phyloP scores from a whole-genome alignment of 2,888 invertebrate genomes.

The Auanema sp. region DNA sequence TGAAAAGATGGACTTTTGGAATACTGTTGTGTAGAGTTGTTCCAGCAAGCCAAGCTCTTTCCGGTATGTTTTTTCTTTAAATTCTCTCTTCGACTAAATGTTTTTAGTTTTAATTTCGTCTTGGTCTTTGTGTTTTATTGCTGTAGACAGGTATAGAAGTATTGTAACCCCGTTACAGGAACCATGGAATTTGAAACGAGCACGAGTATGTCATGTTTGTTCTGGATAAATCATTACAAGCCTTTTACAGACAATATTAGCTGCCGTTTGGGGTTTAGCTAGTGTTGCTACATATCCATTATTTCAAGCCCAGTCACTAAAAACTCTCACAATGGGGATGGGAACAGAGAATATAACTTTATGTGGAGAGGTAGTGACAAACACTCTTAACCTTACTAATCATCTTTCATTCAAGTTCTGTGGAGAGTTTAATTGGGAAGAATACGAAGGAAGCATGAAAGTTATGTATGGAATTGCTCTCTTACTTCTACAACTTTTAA shows the following conservation, averaged over 20 bases:
- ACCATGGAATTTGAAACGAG: constrained; percentile 56
- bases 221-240: background rate
- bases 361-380: constrained; percentile 50
- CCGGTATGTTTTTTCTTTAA: constrained; percentile 39
- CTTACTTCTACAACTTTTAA: constrained; percentile 55
- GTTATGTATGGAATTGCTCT: constrained; percentile 44
- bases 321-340: constrained; percentile 30
- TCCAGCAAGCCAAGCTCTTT: constrained; percentile 82
- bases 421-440: constrained; percentile 59
- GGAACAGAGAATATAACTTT: constrained; percentile 44
- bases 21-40: constrained; percentile 85
- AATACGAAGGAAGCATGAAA: constrained; percentile 30
- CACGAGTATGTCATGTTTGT: constrained; percentile 33
- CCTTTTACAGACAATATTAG: constrained; percentile 39
- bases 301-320: constrained; percentile 53
- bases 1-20: constrained; percentile 90
- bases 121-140: constrained; percentile 93
- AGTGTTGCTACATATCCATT: constrained; percentile 55
- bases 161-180: constrained; percentile 61
- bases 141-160: constrained; percentile 82
- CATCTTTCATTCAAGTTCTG: constrained; percentile 48
- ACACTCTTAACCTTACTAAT: background rate
- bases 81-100: background rate
- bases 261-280: constrained; percentile 52
- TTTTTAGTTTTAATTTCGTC: constrained; percentile 92